Conservation (phyloP, 1,140 invertebrate species). For the Drosophila novamexicana region DNA sequence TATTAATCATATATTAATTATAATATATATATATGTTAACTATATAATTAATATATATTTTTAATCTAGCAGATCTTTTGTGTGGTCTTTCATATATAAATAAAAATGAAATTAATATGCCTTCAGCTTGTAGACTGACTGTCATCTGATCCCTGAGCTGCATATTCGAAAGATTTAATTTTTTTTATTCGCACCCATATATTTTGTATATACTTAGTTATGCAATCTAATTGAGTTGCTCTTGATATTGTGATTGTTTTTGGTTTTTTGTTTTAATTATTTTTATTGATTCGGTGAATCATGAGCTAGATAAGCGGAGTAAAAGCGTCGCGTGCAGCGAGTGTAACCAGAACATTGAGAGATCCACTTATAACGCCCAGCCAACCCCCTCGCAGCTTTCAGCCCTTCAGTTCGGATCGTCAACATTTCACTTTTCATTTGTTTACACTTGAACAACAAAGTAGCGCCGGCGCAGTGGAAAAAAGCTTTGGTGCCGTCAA, state of each 20-base stretch:
- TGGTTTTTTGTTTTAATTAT: not conserved
- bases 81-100: too few relatives aligned
- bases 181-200: too few relatives aligned
- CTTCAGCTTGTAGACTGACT: too few relatives aligned
- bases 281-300: conserved; percentile 3
- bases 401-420: conserved; percentile 41
- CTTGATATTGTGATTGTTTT: conserved; percentile 10
- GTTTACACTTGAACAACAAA: conserved; percentile 34
- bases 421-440: conserved; percentile 65
- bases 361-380: not conserved
- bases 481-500: conserved; percentile 47
- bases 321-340: conserved; percentile 35
- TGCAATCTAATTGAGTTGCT: conserved; percentile 5
- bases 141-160: too few relatives aligned
- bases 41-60: too few relatives aligned
- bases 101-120: too few relatives aligned
- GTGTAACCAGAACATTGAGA: conserved; percentile 47
- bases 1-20: too few relatives aligned
- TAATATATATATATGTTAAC: too few relatives aligned
- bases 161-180: too few relatives aligned
- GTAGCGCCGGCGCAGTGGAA: conserved; percentile 44
- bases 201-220: too few relatives aligned
- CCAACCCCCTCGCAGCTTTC: conserved; percentile 4
- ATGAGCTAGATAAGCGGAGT: conserved; percentile 29
- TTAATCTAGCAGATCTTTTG: too few relatives aligned